Base-by-base conservation (phyloP, 2,888 invertebrate genomes). In the Aporophyla nigra region DNA sequence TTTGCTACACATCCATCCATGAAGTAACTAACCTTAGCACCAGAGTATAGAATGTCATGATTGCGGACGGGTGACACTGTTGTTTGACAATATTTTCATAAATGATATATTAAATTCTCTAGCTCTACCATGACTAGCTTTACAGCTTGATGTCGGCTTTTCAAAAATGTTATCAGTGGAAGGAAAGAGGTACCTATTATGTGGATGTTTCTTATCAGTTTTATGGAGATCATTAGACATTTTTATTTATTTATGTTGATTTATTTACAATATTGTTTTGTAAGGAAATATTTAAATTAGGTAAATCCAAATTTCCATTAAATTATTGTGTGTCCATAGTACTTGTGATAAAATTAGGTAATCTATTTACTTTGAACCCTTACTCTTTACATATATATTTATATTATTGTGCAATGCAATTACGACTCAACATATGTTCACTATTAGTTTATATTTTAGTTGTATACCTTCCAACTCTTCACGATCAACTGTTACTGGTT, bases 121-220 rank as follows among this genome's bases (percentile, higher is more conserved):
- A 95, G 95, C 93, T 93, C 83, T 94, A 94, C 92, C 92, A 93
- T 92, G 91, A 93, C 92, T 96, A 96, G 96, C 91, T 94, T 95
- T 94, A 95, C 96, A 95, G 95, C 94, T 95, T 94, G 95, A 96
- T 95, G 96, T 96, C 96, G 94, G 94, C 96, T 96, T 95, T 94
- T 94, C 94, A 94, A 95, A 96, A 95, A 95, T 95, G 94, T 96
- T 95, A 92, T 93, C 95, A 93, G 91, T 95, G 96, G 95, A 95
- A 94, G 94, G 93, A 95, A 94, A 93, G 95, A 95, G 95, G 95
- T 95, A 95, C 94, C 93, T 95, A 93, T 95, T 94, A 93, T 95
- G 93, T 96, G 94, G 94, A 95, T 96, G 95, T 95, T 85, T 80
- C 83, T 85, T 88, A 89, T 85, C 83, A 84, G 79, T 86, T 88